Conservation (phyloP, 2,797 vertebrate genomes). For the Brachyalestes nurse region DNA sequence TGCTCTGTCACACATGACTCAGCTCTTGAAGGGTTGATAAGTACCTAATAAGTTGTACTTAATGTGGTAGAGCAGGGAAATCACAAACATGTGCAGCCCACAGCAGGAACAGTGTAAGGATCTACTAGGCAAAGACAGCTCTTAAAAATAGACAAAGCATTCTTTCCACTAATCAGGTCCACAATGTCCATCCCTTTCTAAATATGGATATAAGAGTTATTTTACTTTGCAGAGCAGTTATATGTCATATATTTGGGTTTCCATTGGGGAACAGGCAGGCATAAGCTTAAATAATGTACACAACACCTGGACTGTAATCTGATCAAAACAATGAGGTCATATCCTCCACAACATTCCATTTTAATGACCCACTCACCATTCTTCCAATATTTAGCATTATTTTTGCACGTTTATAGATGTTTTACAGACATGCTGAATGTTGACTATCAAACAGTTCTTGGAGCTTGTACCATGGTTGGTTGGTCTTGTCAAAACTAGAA, state of each 20-base stretch:
- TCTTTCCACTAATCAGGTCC: neutral
- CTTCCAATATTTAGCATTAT: neutral
- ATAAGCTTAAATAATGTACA: neutral
- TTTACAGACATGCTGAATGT: slow-evolving; percentile 10
- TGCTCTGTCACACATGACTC: neutral
- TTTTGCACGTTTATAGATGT: neutral
- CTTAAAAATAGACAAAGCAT: neutral
- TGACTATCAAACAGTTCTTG: neutral
- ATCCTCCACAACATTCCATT: neutral
- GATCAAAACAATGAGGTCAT: slow-evolving; percentile 22
- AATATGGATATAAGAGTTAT: neutral
- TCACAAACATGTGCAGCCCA: neutral
- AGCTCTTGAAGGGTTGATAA: neutral
- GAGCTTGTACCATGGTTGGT: slow-evolving; percentile 7
- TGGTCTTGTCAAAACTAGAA: slow-evolving; percentile 6
- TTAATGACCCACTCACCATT: neutral
- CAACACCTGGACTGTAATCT: neutral
- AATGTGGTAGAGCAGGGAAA: neutral
- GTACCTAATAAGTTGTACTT: neutral
- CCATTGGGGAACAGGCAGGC: slow-evolving; percentile 24
- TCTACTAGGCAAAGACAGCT: neutral
- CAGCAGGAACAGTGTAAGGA: neutral
- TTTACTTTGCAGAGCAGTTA: neutral
- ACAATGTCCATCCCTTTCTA: neutral
- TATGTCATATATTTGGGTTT: neutral